Conservation (phyloP, 2,797 vertebrate species). For the Salmo trutta region DNA sequence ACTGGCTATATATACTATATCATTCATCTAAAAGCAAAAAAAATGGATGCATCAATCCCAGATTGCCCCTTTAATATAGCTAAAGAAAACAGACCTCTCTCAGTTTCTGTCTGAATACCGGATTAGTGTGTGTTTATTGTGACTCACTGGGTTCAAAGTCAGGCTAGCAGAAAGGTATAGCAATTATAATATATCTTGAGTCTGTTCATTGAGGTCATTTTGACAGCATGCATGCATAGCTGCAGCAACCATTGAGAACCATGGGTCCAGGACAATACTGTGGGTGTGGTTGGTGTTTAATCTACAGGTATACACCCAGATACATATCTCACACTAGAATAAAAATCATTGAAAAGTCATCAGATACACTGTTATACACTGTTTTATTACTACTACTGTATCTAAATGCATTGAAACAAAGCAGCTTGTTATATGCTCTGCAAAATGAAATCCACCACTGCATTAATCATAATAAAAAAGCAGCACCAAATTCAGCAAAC, state of each 20-base stretch:
- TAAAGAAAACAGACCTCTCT: not conserved
- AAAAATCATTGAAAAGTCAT: not conserved
- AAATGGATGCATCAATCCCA: not conserved
- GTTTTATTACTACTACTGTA: not conserved
- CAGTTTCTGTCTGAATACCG: not conserved
- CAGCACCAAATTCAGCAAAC: too few species aligned
- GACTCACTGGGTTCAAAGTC: not conserved
- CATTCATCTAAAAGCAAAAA: not conserved
- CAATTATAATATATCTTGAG: not conserved
- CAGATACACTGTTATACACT: not conserved
- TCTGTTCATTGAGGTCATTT: not conserved
- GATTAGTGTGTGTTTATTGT: not conserved
- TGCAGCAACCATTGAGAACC: not conserved
- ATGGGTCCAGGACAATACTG: not conserved
- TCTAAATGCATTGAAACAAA: not conserved
- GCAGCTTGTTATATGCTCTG: not conserved
- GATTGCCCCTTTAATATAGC: not conserved
- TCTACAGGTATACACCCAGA: not conserved
- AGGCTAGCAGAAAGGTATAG: not conserved
- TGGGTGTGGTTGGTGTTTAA: not conserved
- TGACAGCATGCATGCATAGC: not conserved
- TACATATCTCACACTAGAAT: not conserved
- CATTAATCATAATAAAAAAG: not conserved
- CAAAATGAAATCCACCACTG: not conserved
- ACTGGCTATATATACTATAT: too few species aligned